Conservation (phyloP, 2,113 vertebrate species). For the Sterna hirundo region DNA sequence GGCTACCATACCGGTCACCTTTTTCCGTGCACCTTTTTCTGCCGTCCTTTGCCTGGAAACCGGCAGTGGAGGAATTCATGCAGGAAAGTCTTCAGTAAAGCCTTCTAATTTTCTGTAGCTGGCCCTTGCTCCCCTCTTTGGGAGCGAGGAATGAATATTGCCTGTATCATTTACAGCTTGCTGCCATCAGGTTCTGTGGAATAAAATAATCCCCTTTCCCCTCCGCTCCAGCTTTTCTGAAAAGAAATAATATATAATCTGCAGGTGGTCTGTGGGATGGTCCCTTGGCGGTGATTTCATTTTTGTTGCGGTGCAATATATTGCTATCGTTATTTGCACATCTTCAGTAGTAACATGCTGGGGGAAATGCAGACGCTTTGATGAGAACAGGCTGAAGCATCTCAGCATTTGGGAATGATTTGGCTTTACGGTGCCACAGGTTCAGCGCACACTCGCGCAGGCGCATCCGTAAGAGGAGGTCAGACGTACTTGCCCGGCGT, state of each 20-base stretch:
- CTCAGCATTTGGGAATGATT: conserved; percentile 23
- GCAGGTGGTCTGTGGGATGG: conserved; percentile 43
- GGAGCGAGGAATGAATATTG: not conserved
- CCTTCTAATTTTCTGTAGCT: conserved; percentile 24
- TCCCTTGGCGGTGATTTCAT: conserved; percentile 17
- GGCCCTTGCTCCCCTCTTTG: conserved; percentile 9
- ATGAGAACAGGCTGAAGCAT: conserved; percentile 14
- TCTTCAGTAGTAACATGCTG: conserved; percentile 28
- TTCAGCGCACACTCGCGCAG: not conserved
- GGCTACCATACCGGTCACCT: not conserved
- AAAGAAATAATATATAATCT: conserved; percentile 42
- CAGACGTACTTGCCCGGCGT: not conserved
- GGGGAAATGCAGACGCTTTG: not conserved
- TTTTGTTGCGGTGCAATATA: not conserved
- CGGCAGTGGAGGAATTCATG: not conserved
- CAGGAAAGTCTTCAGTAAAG: not conserved
- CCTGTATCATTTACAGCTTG: conserved; percentile 19
- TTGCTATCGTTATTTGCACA: conserved; percentile 34
- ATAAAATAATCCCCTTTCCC: conserved; percentile 24
- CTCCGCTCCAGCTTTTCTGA: not conserved
- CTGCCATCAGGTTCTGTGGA: conserved; percentile 21
- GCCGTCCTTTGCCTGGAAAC: not conserved
- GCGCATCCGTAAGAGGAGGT: not conserved
- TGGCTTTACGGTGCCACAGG: not conserved
- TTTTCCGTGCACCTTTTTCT: not conserved